Evolutionary conservation across 2,888 invertebrate genomes (phyloP).

Genomic region (Drosophila setosimentum): DNA sequence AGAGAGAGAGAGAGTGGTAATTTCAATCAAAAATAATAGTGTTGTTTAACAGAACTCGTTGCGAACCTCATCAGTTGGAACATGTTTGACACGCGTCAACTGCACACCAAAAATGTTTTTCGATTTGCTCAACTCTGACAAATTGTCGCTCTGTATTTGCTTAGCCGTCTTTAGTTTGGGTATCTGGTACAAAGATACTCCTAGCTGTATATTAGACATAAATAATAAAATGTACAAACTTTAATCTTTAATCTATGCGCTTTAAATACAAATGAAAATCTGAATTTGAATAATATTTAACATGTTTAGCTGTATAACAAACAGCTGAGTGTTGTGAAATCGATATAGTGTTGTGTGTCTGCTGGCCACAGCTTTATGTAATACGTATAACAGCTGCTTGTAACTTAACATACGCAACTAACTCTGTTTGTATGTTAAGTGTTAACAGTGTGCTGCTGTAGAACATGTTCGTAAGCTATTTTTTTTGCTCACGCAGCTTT

Average conservation of each 20-base stretch:
- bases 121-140: constrained; percentile 83
- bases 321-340: not conserved
- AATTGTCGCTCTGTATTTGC: constrained; percentile 23
- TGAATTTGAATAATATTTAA: not conserved
- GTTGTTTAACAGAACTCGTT: not conserved
- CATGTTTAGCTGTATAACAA: not conserved
- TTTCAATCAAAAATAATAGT: not conserved
- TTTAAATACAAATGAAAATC: not conserved
- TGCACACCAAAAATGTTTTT: constrained; percentile 86
- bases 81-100: constrained; percentile 70
- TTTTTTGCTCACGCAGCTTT: not conserved
- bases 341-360: not conserved
- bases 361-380: not conserved
- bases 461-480: not conserved
- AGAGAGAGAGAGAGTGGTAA: not conserved
- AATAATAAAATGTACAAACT: constrained; percentile 11
- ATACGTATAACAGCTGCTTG: not conserved
- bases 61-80: constrained; percentile 71
- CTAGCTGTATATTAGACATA: constrained; percentile 45
- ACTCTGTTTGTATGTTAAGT: not conserved
- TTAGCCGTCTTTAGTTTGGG: constrained; percentile 50
- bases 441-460: not conserved
- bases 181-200: constrained; percentile 37
- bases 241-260: not conserved
- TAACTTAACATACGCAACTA: not conserved